phyloP scores from a whole-genome alignment of 2,113 vertebrate genomes.

The Dasyprocta punctata region DNA sequence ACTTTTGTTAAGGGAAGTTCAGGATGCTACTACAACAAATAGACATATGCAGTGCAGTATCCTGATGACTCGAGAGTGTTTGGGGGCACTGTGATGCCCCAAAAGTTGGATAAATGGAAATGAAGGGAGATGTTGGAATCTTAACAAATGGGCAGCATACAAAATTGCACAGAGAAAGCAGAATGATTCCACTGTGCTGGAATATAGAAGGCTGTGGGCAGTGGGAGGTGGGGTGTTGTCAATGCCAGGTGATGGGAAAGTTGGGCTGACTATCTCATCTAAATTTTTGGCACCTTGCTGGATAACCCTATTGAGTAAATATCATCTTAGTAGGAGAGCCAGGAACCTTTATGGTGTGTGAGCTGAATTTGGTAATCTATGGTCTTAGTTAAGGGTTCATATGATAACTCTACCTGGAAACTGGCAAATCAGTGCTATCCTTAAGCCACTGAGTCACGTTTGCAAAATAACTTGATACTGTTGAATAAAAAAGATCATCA shows the following conservation, averaged over 20 bases:
- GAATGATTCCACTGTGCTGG: no score
- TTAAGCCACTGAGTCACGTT: background rate
- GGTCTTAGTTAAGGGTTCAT: background rate
- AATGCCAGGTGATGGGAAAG: no score
- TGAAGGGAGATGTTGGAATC: background rate
- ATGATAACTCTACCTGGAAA: no score
- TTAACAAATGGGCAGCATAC: background rate
- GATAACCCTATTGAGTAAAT: background rate
- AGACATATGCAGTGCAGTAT: no score
- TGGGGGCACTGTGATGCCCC: background rate
- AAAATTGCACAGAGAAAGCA: accelerated
- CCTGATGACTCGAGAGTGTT: background rate
- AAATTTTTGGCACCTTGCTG: background rate
- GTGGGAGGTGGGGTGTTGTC: background rate
- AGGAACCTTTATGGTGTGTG: no score
- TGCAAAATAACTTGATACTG: background rate
- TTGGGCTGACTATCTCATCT: background rate
- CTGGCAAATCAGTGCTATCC: accelerated
- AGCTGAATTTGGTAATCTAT: background rate
- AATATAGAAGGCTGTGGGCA: accelerated
- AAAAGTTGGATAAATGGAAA: background rate
- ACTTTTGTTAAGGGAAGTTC: background rate
- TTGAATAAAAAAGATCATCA: background rate
- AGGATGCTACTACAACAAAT: background rate
- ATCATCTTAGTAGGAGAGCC: background rate